These are phyloP conservation scores for Phyto melanocephala DNA, from an alignment of 2,888 invertebrate genomes.

Conservation along the genomic window DNA sequence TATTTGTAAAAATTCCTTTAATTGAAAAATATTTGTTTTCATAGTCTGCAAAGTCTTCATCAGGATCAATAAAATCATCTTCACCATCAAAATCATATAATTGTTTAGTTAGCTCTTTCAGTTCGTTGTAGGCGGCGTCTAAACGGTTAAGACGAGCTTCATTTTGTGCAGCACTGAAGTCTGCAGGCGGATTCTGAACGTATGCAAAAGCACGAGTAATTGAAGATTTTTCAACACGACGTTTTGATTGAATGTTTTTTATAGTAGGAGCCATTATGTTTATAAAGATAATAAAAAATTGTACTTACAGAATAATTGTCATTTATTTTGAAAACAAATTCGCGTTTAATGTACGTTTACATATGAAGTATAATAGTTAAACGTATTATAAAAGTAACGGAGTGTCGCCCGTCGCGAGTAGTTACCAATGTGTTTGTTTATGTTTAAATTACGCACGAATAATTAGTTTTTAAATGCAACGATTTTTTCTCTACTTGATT, in stretches of 20 bases:
- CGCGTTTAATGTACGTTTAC: too few species aligned
- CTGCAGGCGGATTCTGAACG: conserved; percentile 2
- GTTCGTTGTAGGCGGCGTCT: neutral
- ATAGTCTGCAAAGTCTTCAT: conserved; percentile 4
- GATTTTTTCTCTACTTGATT: too few species aligned
- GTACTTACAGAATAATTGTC: too few species aligned
- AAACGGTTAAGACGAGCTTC: neutral
- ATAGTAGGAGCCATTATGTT: neutral
- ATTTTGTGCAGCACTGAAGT: neutral
- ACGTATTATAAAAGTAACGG: too few species aligned
- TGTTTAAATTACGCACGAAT: too few species aligned
- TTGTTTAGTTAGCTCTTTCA: neutral
- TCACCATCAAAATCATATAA: neutral
- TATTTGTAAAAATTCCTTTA: neutral
- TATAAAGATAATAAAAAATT: neutral
- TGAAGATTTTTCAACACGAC: neutral
- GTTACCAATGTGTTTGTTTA: too few species aligned
- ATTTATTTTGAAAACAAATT: too few species aligned
- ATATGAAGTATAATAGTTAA: too few species aligned
- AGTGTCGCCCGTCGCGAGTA: too few species aligned
- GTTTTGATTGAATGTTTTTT: neutral
- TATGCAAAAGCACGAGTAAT: neutral
- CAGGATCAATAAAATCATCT: conserved; percentile 21
- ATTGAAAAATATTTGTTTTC: conserved; percentile 5
- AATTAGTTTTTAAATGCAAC: too few species aligned